Evolutionary conservation across 1,140 invertebrate genomes (phyloP).

Genomic region (Oryctes rhinoceros): DNA sequence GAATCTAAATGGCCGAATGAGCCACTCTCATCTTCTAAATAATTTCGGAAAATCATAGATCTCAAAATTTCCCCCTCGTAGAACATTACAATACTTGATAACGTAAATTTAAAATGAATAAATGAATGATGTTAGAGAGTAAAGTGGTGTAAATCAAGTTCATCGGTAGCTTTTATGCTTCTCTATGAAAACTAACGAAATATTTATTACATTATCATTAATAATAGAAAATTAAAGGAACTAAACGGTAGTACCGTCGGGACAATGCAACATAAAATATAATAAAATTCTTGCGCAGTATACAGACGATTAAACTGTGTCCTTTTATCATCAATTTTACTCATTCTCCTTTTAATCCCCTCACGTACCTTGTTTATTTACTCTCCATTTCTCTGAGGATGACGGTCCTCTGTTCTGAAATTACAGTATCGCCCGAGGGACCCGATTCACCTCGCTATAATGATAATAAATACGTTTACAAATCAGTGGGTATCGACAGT

Average conservation of each 20-base stretch:
- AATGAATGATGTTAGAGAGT: too few relatives aligned
- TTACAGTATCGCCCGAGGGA: constrained; percentile 34
- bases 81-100: too few relatives aligned
- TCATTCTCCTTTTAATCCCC: constrained; percentile 2
- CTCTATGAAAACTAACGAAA: too few relatives aligned
- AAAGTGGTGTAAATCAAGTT: too few relatives aligned
- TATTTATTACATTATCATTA: too few relatives aligned
- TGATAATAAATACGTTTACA: constrained; percentile 49
- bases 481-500: constrained; percentile 48
- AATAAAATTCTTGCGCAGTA: not conserved
- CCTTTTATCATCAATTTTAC: constrained; percentile 25
- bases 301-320: not conserved
- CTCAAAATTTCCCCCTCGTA: too few relatives aligned
- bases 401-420: constrained; percentile 26
- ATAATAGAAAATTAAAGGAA: too few relatives aligned
- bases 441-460: constrained; percentile 41
- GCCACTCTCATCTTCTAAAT: too few relatives aligned
- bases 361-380: constrained; percentile 1
- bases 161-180: too few relatives aligned
- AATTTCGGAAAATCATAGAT: too few relatives aligned
- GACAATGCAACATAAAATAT: not conserved
- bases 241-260: not conserved
- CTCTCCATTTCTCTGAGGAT: not conserved
- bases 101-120: too few relatives aligned
- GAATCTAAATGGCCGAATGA: too few relatives aligned